phyloP scores from a whole-genome alignment of 2,888 invertebrate species.

The Andrena bicolor region DNA sequence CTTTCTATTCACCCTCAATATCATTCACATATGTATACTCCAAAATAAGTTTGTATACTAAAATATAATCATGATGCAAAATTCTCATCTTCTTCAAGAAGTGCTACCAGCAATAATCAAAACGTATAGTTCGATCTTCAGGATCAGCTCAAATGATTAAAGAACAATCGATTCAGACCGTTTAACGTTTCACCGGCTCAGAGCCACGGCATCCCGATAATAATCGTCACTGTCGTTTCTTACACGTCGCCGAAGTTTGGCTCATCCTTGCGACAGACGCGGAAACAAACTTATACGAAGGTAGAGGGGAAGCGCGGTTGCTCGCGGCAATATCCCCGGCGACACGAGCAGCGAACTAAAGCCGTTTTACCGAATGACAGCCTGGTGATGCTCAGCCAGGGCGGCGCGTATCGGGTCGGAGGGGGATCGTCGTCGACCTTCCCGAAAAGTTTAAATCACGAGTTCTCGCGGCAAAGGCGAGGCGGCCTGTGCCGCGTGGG shows the following conservation, averaged over 20 bases:
- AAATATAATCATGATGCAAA: too few relatives aligned
- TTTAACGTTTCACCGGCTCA: conserved; percentile 29
- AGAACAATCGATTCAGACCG: neutral
- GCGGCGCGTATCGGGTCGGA: conserved; percentile 34
- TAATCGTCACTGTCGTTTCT: conserved; percentile 51
- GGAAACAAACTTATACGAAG: conserved; percentile 52
- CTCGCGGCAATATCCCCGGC: conserved; percentile 44
- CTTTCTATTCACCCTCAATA: too few relatives aligned
- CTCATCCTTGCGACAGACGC: conserved; percentile 4
- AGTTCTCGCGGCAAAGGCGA: conserved; percentile 45
- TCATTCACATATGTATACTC: too few relatives aligned
- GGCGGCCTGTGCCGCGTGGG: conserved; percentile 15
- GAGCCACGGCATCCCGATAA: neutral
- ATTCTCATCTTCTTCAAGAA: too few relatives aligned
- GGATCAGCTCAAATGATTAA: neutral
- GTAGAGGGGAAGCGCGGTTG: conserved; percentile 2
- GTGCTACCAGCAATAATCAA: too few relatives aligned
- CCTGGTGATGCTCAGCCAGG: conserved; percentile 48
- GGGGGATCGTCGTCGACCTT: conserved; percentile 42
- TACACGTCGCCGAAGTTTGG: conserved; percentile 44
- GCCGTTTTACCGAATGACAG: conserved; percentile 66
- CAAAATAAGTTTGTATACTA: too few relatives aligned
- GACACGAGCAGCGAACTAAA: conserved; percentile 55
- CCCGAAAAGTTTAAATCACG: conserved; percentile 69
- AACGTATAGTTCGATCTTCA: neutral